Evolutionary conservation across 2,797 vertebrate genomes (phyloP), one percentile per base, ranked within the genome.

Genomic region (Dryobates pubescens): DNA sequence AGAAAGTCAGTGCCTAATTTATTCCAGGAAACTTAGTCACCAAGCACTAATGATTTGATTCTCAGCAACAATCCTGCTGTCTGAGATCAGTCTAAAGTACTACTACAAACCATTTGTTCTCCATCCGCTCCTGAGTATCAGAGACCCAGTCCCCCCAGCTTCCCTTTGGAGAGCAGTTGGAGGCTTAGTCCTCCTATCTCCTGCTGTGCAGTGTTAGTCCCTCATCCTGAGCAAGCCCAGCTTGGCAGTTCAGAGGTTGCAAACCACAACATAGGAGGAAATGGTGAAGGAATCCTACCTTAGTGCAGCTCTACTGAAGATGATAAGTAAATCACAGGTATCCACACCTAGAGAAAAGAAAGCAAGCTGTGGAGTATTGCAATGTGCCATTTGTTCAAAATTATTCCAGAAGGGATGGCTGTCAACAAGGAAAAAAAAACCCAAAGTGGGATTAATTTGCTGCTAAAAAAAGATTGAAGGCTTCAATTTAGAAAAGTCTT

Each of bases 21-120:
- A 85, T 94, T 86, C 54, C 59, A 92, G 88, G 73, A 78, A 93
- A 86, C 5, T 78, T 88, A 57, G 34, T 91, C 89, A 86, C 59
- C 3, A 0, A 85, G 82, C 73, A 75, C 74, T 38, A 91, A 74
- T 2, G 1, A 27, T 77, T 73, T 63, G 43, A 23, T 83, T 90
- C 63, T 78, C 71, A 36, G 74, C 65, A 84, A 74, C 47, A 67
- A 18, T 26, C 36, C 65, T 67, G 36, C 71, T 70, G 57, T 30
- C 72, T 41, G 32, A 76, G 49, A 38, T 38, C 77, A 49, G 27
- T 0, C 14, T 1, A 6, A 85, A 69, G 56, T 45, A 65, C 62
- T 73, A 73, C 62, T 73, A 73, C 4, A 82, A 80, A 57, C 17
- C 18, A 17, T 5, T 4, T 47, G 13, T 77, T 94, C 75, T 62